Evolutionary conservation across 2,797 vertebrate genomes (phyloP), one percentile per base, ranked within the genome.

Genomic region (Hapalemur alaotrensis): DNA sequence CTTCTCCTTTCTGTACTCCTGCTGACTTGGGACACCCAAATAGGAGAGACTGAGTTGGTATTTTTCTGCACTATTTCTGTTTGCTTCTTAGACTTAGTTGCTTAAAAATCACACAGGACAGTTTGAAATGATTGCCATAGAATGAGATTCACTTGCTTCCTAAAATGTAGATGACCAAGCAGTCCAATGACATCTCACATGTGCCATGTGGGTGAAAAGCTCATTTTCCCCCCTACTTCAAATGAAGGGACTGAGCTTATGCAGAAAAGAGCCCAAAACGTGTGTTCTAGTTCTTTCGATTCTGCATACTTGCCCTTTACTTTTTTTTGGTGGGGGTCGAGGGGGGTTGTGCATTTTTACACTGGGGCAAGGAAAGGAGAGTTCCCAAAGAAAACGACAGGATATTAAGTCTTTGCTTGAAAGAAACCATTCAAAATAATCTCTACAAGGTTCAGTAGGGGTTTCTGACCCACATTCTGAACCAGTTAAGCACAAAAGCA

Each of bases 1-100:
- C 98, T 98, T 98, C 98, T 98, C 97, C 98, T 98, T 98, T 98
- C 98, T 97, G 93, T 97, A 97, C 96, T 98, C 98, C 57, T 98
- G 91, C 98, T 98, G 97, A 97, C 96, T 98, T 97, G 97, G 97
- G 97, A 97, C 96, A 98, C 98, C 97, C 97, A 91, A 97, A 94
- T 93, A 97, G 89, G 97, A 98, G 93, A 97, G 91, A 98, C 97
- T 96, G 97, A 98, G 96, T 98, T 97, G 38, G 78, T 86, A 91
- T 94, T 97, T 97, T 96, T 97, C 96, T 96, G 96, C 32, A 97
- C 69, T 88, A 83, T 98, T 97, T 75, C 97, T 98, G 91, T 95
- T 97, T 97, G 97, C 91, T 92, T 97, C 97, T 97, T 94, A 52
- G 85, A 94, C 82, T 97, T 0, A 54, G 46, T 88, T 94, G 97